Percentiles rank a stretch among this genome's conserved stretches.
Evolutionary conservation across 2,113 vertebrate genomes (phyloP).

Genomic region (Crotalus tigris): DNA sequence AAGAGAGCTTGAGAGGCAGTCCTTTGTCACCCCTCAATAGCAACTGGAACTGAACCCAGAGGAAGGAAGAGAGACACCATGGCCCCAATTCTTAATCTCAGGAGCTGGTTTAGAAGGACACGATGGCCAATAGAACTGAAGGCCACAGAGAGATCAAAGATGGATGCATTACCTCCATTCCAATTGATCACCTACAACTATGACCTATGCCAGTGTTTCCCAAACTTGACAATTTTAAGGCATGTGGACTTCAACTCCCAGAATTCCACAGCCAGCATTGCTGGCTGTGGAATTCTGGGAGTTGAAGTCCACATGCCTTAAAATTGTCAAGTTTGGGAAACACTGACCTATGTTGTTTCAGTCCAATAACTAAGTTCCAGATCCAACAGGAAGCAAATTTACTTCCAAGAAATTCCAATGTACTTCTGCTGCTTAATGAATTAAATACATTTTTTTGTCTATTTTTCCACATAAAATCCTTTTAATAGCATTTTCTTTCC

Average conservation of each 20-base stretch:
- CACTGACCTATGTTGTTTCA: neutral
- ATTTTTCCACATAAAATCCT: neutral
- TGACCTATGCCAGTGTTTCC: too few species aligned
- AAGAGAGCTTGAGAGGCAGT: neutral
- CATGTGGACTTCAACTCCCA: too few species aligned
- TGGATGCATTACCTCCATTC: neutral
- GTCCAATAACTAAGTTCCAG: neutral
- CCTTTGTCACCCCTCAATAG: neutral
- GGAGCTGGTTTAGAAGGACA: neutral
- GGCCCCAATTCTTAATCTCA: neutral
- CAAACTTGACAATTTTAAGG: too few species aligned
- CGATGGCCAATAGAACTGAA: neutral
- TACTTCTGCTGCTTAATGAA: neutral
- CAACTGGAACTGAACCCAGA: neutral
- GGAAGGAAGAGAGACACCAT: neutral
- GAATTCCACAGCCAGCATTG: too few species aligned
- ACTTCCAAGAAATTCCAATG: neutral
- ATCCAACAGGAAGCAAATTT: neutral
- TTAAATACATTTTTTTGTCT: conserved; percentile 12
- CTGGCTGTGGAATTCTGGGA: too few species aligned
- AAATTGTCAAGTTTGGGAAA: too few species aligned
- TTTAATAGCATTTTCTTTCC: neutral
- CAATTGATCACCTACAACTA: neutral
- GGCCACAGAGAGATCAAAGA: neutral
- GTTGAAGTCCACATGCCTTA: too few species aligned